These are phyloP conservation scores for Tetheella fluctuosa DNA, from an alignment of 2,888 invertebrate species.

Conservation along the genomic window DNA sequence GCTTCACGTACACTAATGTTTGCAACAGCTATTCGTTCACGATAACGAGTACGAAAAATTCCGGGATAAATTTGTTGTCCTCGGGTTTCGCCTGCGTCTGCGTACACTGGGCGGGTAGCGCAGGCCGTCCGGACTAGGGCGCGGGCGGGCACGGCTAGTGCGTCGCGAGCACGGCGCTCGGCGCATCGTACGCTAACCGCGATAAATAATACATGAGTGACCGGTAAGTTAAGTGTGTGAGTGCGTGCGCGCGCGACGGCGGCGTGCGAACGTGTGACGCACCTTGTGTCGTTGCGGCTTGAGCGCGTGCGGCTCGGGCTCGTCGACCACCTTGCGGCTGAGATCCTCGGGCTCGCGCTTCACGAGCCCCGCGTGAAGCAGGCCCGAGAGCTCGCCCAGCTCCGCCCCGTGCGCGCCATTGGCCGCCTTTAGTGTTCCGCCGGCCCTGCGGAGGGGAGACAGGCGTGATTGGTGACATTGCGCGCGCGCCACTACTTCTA, in stretches of 20 bases:
- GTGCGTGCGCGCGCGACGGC: slow-evolving; percentile 83
- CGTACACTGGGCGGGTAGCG: slow-evolving; percentile 84
- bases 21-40: slow-evolving; percentile 69
- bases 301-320: slow-evolving; percentile 85
- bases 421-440: slow-evolving; percentile 85
- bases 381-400: slow-evolving; percentile 85
- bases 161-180: slow-evolving; percentile 83
- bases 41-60: slow-evolving; percentile 54
- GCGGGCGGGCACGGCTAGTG: slow-evolving; percentile 85
- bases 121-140: slow-evolving; percentile 83
- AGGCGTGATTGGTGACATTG: slow-evolving; percentile 74
- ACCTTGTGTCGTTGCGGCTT: slow-evolving; percentile 87
- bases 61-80: slow-evolving; percentile 51
- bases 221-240: slow-evolving; percentile 79
- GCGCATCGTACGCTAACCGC: slow-evolving; percentile 85
- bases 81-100: slow-evolving; percentile 79
- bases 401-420: slow-evolving; percentile 88
- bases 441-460: slow-evolving; percentile 87
- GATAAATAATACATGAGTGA: slow-evolving; percentile 83
- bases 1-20: slow-evolving; percentile 77
- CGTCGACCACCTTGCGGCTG: slow-evolving; percentile 87
- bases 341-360: slow-evolving; percentile 93
- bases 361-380: slow-evolving; percentile 87
- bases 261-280: slow-evolving; percentile 83
- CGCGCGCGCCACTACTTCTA: slow-evolving; percentile 67